Evolutionary conservation across 1,140 invertebrate genomes (phyloP), one percentile per base, ranked within the genome.

Genomic region (Drosophila guanche): DNA sequence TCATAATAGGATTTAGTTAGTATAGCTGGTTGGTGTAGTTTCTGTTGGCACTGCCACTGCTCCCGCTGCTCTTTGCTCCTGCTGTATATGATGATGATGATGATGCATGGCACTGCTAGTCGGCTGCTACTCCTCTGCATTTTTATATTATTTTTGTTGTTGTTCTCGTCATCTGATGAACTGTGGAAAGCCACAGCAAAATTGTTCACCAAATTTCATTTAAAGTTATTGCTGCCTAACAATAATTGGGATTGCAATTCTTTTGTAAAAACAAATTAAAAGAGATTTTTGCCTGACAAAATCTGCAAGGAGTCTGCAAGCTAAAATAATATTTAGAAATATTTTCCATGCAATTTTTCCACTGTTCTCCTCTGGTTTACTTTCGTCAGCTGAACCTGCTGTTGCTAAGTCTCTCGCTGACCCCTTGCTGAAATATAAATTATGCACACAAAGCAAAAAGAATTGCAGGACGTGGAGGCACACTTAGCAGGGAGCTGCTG

Each of bases 1-100:
- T 86, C 81, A 70, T 86, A 86, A 88, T 86, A 88, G 83, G 81
- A 86, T 86, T 86, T 86, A 88, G 81, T 61, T 67, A 67, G 80
- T 73, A 78, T 63, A 79, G 67, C 80, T 68, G 74, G 76, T 72
- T 85, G 73, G 51, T 67, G 72, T 62, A 52, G 50, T 66, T 73
- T 51, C 51, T 42, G 58, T 63, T 57, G 70, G 29, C 16, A 43
- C 42, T 73, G 60, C 57, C 37, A 40, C 43, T 60, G 61, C 52
- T 54, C 4, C 52, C 52, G 22, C 25, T 33, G 8, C 4, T 37
- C 51, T 25, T 37, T 61, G 56, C 33, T 57, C 42, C 41, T 53
- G 70, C 53, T 74, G 53, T 33, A 65, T 25, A 37, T 47, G 71
- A 65, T 29, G 71, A 76, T 85, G 81, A 85, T 86, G 77, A 86